Evolutionary conservation across 1,140 invertebrate genomes (phyloP).

Genomic region (Drosophila pallidifrons): DNA sequence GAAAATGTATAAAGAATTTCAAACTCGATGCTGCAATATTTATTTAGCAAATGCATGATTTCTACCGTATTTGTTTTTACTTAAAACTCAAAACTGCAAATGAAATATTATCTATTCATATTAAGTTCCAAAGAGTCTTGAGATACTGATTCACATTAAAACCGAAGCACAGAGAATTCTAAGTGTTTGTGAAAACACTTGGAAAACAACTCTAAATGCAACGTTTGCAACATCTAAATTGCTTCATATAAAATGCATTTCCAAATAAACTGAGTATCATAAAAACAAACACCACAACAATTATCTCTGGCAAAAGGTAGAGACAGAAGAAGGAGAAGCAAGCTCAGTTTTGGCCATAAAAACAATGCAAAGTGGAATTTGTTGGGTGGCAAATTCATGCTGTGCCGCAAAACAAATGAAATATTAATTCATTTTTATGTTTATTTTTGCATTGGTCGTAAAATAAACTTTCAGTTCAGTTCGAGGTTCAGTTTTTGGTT

Average conservation of each 20-base stretch:
- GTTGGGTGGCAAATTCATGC: neutral
- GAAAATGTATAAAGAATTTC: too few species aligned
- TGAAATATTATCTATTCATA: neutral
- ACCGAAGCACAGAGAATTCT: neutral
- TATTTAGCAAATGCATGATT: too few species aligned
- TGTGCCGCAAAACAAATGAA: slow-evolving; percentile 51
- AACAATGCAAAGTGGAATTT: slow-evolving; percentile 49
- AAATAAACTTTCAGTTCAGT: slow-evolving; percentile 43
- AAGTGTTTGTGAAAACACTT: slow-evolving; percentile 27
- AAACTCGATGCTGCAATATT: too few species aligned
- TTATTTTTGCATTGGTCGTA: slow-evolving; percentile 52
- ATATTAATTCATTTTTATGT: slow-evolving; percentile 73
- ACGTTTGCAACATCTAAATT: slow-evolving; percentile 24
- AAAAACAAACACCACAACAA: slow-evolving; percentile 48
- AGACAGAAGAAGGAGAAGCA: slow-evolving; percentile 10
- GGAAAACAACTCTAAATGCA: slow-evolving; percentile 12
- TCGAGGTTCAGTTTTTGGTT: slow-evolving; percentile 9
- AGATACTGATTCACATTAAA: too few species aligned
- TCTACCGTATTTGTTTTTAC: too few species aligned
- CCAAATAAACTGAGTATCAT: slow-evolving; percentile 55
- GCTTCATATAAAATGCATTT: slow-evolving; percentile 64
- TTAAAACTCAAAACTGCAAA: neutral
- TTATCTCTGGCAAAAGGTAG: neutral
- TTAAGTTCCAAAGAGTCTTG: too few species aligned
- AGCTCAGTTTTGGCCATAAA: slow-evolving; percentile 47